Evolutionary conservation across 2,797 vertebrate genomes (phyloP), one percentile per base, ranked within the genome.

Genomic region (Antennarius maculatus): DNA sequence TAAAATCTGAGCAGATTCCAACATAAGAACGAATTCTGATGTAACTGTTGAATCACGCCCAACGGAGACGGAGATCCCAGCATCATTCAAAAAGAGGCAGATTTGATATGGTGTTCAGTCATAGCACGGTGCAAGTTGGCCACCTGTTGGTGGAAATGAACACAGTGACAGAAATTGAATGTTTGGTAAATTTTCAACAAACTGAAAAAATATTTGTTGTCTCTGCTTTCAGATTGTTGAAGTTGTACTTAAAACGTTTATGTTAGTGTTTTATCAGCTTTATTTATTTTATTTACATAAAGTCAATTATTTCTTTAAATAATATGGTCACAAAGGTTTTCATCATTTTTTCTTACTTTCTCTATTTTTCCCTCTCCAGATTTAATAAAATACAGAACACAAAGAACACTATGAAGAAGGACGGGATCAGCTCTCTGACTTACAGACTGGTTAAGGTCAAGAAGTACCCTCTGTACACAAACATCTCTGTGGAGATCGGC

Each of bases 371-470:
- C 0, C 15, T 42, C 37, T 14, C 29, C 89, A 99, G 98, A 86
- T 99, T 99, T 89, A 98, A 95, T 85, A 98, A 98, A 93, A 99
- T 99, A 86, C 96, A 99, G 86, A 99, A 99, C 91, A 99, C 98
- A 1, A 99, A 98, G 94, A 94, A 96, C 94, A 98, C 96, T 0
- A 99, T 99, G 98, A 97, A 95, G 88, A 95, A 95, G 79, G 98
- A 99, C 0, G 98, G 98, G 80, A 99, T 99, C 86, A 96, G 95
- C 81, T 95, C 96, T 0, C 93, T 99, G 86, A 94, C 93, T 83
- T 99, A 99, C 91, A 95, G 92, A 59, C 79, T 97, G 81, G 88
- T 97, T 77, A 95, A 97, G 74, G 89, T 96, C 60, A 95, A 95
- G 56, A 94, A 93, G 85, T 95, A 94, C 50, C 95, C 97, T 0